Conservation (phyloP, 2,113 vertebrate genomes). For the Tachysurus vachellii region DNA sequence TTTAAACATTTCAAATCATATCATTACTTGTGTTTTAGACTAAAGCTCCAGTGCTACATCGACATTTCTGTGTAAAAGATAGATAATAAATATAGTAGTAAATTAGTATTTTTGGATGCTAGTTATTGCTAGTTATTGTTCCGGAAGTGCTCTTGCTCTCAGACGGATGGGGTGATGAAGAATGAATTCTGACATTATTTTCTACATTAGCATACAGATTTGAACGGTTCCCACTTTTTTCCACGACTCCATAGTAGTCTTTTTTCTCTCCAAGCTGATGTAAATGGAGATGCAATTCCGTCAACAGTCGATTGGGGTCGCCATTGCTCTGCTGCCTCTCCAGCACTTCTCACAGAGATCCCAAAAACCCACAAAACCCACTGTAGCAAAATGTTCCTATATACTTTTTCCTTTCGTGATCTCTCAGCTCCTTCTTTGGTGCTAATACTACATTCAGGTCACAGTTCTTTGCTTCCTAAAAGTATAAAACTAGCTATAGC, state of each 20-base stretch:
- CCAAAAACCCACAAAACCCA: slow-evolving; percentile 10
- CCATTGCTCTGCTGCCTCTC: slow-evolving; percentile 65
- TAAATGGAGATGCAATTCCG: slow-evolving; percentile 61
- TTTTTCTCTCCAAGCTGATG: background rate
- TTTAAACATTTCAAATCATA: background rate
- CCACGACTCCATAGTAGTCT: background rate
- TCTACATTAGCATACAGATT: background rate
- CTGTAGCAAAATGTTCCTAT: slow-evolving; percentile 54
- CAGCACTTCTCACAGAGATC: slow-evolving; percentile 25
- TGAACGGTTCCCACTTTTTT: background rate
- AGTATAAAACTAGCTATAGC: slow-evolving; percentile 12
- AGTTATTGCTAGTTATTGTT: background rate
- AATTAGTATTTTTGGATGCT: background rate
- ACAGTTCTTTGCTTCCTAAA: slow-evolving; percentile 34
- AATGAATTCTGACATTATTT: background rate
- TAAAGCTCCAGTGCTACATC: background rate
- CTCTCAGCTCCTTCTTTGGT: slow-evolving; percentile 26
- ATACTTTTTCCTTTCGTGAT: slow-evolving; percentile 53
- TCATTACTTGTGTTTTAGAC: background rate
- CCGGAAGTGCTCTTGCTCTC: background rate
- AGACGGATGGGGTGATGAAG: background rate
- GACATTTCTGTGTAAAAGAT: background rate
- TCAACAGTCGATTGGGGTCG: slow-evolving; percentile 64
- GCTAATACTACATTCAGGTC: slow-evolving; percentile 12
- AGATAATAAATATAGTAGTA: background rate